Base-by-base conservation (phyloP, 2,888 invertebrate species). In the Pemphredon lugubris region DNA sequence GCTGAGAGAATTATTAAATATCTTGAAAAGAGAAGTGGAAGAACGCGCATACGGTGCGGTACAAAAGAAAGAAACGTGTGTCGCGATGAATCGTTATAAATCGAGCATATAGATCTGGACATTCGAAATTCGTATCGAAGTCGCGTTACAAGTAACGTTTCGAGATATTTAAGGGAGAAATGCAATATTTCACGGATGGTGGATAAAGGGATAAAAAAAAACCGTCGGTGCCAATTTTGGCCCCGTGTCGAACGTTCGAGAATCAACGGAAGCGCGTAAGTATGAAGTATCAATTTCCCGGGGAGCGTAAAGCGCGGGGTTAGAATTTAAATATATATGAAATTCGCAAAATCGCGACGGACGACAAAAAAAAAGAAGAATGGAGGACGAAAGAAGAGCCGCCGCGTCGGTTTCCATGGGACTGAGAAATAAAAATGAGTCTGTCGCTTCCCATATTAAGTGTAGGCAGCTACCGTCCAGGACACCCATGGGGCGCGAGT, bases 391-490 rank as follows among this genome's bases (percentile, higher is more conserved):
- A 61, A 59, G 71, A 67, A 60, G 66, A 51, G 63, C 63, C 51
- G 51, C 54, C 51, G 39, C 51, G 71, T 77, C 65, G 65, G 74
- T 69, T 79, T 73, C 73, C 59, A 74, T 74, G 78, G 77, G 80
- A 78, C 76, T 77, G 83, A 84, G 83, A 86, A 86, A 86, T 87
- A 88, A 87, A 88, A 88, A 88, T 87, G 86, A 82, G 78, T 77
- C 86, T 87, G 86, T 86, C 87, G 83, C 84, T 84, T 83, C 83
- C 85, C 81, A 86, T 88, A 88, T 88, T 87, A 88, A 88, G 87
- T 84, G 87, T 81, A 86, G 84, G 81, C 83, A 82, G 81, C 83
- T 83, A 77, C 76, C 77, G 83, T 82, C 84, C 85, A 86, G 86
- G 87, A 84, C 83, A 85, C 88, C 88, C 88, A 82, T 84, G 87